These are phyloP conservation scores for Eulemur coronatus DNA, from an alignment of 2,797 vertebrate species.

Conservation along the genomic window DNA sequence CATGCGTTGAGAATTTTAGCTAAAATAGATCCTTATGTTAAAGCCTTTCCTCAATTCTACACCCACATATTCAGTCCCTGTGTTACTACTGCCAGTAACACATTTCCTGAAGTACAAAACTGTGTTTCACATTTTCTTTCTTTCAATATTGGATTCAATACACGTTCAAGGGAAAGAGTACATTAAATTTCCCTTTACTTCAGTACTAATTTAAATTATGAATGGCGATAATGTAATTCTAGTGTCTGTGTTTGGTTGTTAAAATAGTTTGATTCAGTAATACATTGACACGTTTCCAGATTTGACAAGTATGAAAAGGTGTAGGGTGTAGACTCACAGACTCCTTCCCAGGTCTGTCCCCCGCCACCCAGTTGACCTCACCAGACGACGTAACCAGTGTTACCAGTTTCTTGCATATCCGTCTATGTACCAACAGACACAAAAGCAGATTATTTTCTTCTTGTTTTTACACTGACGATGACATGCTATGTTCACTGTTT, in stretches of 20 bases:
- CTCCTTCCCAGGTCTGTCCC: background rate
- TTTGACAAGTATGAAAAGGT: background rate
- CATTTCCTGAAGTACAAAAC: background rate
- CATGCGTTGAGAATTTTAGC: background rate
- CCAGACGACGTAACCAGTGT: rapidly evolving
- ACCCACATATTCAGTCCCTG: background rate
- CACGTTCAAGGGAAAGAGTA: background rate
- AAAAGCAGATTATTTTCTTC: background rate
- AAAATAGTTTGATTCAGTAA: background rate
- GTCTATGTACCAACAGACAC: background rate
- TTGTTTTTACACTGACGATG: background rate
- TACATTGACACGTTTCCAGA: background rate
- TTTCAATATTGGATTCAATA: background rate
- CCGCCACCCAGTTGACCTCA: background rate
- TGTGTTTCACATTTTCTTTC: conserved; percentile 9
- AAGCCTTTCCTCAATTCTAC: background rate
- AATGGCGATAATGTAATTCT: background rate
- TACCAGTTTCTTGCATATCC: background rate
- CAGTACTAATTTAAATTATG: conserved; percentile 18
- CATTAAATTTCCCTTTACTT: conserved; percentile 35
- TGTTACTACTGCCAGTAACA: background rate
- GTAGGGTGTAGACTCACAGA: background rate
- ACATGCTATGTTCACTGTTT: background rate
- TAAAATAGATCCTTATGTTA: conserved; percentile 28
- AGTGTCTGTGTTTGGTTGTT: background rate